Base-by-base conservation (phyloP, 2,113 vertebrate genomes). In the Sander vitreus region DNA sequence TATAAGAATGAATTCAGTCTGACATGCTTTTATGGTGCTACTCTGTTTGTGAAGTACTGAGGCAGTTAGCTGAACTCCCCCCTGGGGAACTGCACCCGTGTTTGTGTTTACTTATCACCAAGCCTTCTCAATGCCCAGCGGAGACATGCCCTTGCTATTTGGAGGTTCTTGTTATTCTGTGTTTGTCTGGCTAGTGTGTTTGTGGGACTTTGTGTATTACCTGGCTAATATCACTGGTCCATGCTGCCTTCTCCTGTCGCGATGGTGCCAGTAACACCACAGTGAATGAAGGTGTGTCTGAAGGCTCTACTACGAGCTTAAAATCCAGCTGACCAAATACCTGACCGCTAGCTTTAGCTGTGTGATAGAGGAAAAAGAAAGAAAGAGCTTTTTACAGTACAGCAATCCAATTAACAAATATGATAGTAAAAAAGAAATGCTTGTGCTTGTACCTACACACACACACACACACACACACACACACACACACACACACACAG, bases 161-260 rank as follows among this genome's bases (percentile, higher is more conserved):
- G 76, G 74, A 85, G 78, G 79, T 64, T 84, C 76, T 89, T 90
- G 84, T 89, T 91, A 72, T 85, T 88, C 78, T 72, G 72, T 68
- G 68, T 87, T 73, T 88, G 79, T 86, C 66, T 87, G 78, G 39
- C 45, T 75, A 43, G 74, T 83, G 70, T 76, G 58, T 77, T 53
- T 68, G 76, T 81, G 83, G 76, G 73, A 75, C 51, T 76, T 73
- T 79, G 82, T 74, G 76, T 65, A 59, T 92, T 91, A 99, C 98
- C 97, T 99, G 98, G 88, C 98, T 99, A 84, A 99, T 99, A 91
- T 99, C 98, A 13, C 98, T 99, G 79, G 96, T 99, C 98, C 98
- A 99, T 0, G 98, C 98, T 23, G 98, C 98, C 83, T 99, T 99
- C 93, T 99, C 98, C 90, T 99, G 98, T 16, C 97, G 95, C 0